phyloP scores from a whole-genome alignment of 1,140 invertebrate genomes.

The Drosophila bocqueti region DNA sequence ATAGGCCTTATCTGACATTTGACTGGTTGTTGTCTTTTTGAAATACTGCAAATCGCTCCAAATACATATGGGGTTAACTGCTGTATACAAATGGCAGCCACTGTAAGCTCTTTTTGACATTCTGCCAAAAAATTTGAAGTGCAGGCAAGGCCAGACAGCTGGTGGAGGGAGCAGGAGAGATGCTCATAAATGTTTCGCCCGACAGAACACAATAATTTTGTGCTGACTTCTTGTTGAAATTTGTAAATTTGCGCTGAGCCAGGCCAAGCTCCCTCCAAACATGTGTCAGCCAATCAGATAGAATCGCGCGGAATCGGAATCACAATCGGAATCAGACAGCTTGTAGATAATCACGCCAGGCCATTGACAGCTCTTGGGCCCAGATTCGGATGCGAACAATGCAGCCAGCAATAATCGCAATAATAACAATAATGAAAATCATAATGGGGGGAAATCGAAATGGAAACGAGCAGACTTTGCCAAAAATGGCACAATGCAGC shows the following conservation, averaged over 20 bases:
- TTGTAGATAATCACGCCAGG: conserved; percentile 48
- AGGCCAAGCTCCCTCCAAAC: conserved; percentile 38
- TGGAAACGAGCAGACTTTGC: conserved; percentile 48
- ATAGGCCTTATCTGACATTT: not conserved
- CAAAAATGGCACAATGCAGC: conserved; percentile 52
- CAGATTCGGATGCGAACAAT: conserved; percentile 47
- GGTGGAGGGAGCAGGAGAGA: not conserved
- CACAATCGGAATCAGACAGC: conserved; percentile 36
- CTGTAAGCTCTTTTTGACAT: conserved; percentile 55
- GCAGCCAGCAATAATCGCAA: conserved; percentile 33
- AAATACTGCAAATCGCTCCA: conserved; percentile 2
- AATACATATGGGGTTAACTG: conserved; percentile 3
- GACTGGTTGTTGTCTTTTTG: conserved; percentile 1
- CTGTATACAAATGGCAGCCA: conserved; percentile 34
- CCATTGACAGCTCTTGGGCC: conserved; percentile 41
- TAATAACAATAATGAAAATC: conserved; percentile 47
- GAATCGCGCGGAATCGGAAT: conserved; percentile 18
- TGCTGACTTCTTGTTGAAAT: conserved; percentile 82
- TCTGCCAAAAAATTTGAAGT: conserved; percentile 40
- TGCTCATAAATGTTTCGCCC: conserved; percentile 41
- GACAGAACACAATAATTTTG: conserved; percentile 74
- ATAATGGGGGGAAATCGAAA: conserved; percentile 30
- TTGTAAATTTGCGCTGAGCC: conserved; percentile 76
- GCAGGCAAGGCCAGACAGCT: conserved; percentile 1
- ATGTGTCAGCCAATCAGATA: conserved; percentile 56